phyloP scores from a whole-genome alignment of 37 sponge, comb jelly and placozoan species.

The Tethya wilhelma region DNA sequence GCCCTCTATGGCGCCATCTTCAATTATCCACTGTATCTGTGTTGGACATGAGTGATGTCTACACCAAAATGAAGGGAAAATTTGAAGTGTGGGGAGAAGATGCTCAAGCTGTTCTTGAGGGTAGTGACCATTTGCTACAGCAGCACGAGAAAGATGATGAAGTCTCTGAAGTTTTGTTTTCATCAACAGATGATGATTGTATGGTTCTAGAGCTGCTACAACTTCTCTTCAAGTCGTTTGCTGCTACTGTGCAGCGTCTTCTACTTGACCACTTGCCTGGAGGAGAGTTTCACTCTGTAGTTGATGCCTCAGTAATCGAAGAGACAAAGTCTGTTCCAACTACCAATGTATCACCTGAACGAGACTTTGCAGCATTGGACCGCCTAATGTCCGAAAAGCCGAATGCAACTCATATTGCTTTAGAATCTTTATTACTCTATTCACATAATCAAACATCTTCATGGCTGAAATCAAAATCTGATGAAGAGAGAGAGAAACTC shows the following conservation, averaged over 20 bases:
- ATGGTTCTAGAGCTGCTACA: slow-evolving; percentile 27
- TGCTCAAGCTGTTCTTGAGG: not conserved
- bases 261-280: slow-evolving; percentile 43
- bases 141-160: not conserved
- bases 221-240: slow-evolving; percentile 28
- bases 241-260: slow-evolving; percentile 15
- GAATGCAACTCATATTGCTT: slow-evolving; percentile 35
- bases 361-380: slow-evolving; percentile 44
- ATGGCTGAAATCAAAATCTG: slow-evolving; percentile 28
- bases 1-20: slow-evolving; percentile 44
- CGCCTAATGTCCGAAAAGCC: slow-evolving; percentile 36
- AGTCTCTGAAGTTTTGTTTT: not conserved
- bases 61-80: slow-evolving; percentile 26
- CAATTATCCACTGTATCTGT: slow-evolving; percentile 1
- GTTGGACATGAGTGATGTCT: slow-evolving; percentile 13
- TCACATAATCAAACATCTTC: slow-evolving; percentile 37
- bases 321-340: slow-evolving; percentile 36
- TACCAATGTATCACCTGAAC: slow-evolving; percentile 49
- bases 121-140: not conserved
- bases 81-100: slow-evolving; percentile 35
- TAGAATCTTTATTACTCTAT: slow-evolving; percentile 38
- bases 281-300: slow-evolving; percentile 25
- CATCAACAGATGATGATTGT: not conserved
- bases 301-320: slow-evolving; percentile 2
- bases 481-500: slow-evolving; percentile 20